Evolutionary conservation across 2,797 vertebrate genomes (phyloP), one percentile per base, ranked within the genome.

Genomic region (Rhadinocentrus ornatus): DNA sequence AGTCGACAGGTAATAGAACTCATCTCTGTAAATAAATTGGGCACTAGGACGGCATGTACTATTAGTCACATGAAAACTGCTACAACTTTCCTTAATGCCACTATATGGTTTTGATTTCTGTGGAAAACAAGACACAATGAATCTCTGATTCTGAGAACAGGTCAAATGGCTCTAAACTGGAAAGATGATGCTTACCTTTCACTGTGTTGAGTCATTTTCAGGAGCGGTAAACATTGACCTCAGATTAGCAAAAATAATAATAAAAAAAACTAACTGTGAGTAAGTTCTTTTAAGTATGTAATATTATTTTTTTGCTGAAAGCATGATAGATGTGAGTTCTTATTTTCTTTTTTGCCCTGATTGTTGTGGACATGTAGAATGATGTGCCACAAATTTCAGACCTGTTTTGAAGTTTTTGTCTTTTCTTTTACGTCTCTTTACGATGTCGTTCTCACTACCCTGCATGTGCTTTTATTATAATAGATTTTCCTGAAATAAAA

Each of bases 161-260:
- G 67, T 64, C 75, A 71, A 60, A 62, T 75, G 83, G 73, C 83
- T 86, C 65, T 39, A 89, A 87, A 92, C 90, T 92, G 87, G 88
- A 87, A 80, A 73, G 71, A 66, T 66, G 22, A 55, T 70, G 76
- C 86, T 90, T 92, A 84, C 79, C 61, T 86, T n/a, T 84, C 41
- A 65, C 52, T 74, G 31, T 80, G 78, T 80, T 62, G 54, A 86
- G 64, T 71, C 58, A 62, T 77, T 71, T 82, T 59, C 65, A 61
- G 48, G 55, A 85, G 76, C 9, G 66, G 73, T 79, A 75, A 86
- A 83, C 60, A 79, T 85, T 78, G 78, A 88, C 79, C 66, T 88
- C 63, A 71, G 65, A 83, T 81, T 62, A 66, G 35, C 62, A 64
- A 54, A 82, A 65, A 54, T n/a, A 48, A 10, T 2, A 48, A 9